Evolutionary conservation across 1,140 invertebrate genomes (phyloP), one percentile per base, ranked within the genome.

Genomic region (Bombus waltoni): DNA sequence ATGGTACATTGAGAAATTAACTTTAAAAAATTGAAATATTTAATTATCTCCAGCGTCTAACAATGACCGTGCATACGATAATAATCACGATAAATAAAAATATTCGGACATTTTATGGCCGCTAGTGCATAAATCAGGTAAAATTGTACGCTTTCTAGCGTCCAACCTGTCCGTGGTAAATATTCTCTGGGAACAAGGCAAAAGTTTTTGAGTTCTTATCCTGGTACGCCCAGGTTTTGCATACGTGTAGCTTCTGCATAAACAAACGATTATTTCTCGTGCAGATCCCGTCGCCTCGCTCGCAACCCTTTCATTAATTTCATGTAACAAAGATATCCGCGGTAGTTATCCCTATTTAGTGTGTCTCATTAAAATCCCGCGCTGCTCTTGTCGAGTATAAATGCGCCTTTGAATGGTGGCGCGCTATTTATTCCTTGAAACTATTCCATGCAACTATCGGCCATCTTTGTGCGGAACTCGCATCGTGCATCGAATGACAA

Each of bases 261-360:
- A 75, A 82, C 57, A 75, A n/a, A 47, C 71, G 57, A 66, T 75
- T 82, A 82, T 65, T 66, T n/a, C 25, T 57, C 9, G 15, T 25
- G 47, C 44, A 38, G 73, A 13, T 18, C 32, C 32, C 8, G 57
- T 25, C 81, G 71, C 22, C 65, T 57, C 53, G 13, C 10, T 25
- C n/a, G n/a, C 42, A 13, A 73, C 57, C 71, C 65, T 82, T 75
- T 66, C 72, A 82, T 82, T 82, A 74, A 82, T 75, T 75, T 65
- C 57, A 2, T 40, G 57, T 25, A 66, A 66, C 42, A 75, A 82
- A 75, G 81, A 62, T 35, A 62, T 42, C 10, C 57, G 32, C 32
- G 71, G 35, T 73, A 82, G 66, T 53, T 75, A 65, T 73, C 25
- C n/a, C 71, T 44, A 47, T 53, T 35, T 82, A 82, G 66, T 38